These are phyloP conservation scores for Lepus timidus DNA, from an alignment of 2,113 vertebrate species.

Conservation along the genomic window DNA sequence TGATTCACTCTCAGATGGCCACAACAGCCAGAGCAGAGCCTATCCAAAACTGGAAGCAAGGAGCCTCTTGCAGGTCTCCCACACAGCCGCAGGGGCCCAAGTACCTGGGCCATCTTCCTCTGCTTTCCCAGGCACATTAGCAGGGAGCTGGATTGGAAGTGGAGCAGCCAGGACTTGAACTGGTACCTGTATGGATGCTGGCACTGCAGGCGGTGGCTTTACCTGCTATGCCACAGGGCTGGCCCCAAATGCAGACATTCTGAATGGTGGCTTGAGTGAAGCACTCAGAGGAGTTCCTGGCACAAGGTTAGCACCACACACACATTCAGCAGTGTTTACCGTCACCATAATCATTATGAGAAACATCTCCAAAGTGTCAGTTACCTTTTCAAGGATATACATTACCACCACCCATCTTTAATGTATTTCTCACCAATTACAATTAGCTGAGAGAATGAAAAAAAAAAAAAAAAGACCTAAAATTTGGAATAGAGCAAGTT, in stretches of 20 bases:
- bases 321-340: background rate
- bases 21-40: too few species aligned
- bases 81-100: too few species aligned
- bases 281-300: background rate
- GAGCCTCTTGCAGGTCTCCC: too few species aligned
- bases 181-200: too few species aligned
- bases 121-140: too few species aligned
- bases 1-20: too few species aligned
- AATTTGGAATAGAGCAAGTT: background rate
- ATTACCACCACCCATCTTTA: background rate
- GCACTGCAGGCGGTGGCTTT: too few species aligned
- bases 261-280: conserved; percentile 2
- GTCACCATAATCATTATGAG: background rate
- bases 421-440: background rate
- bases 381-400: background rate
- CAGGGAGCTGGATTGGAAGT: too few species aligned
- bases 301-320: background rate
- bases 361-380: background rate
- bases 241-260: background rate
- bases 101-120: too few species aligned
- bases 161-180: too few species aligned
- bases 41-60: too few species aligned
- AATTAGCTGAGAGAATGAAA: background rate
- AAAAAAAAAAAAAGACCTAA: background rate
- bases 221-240: too few species aligned